Evolutionary conservation across 1,140 invertebrate species (phyloP).

Genomic region (Coptotermes formosanus): DNA sequence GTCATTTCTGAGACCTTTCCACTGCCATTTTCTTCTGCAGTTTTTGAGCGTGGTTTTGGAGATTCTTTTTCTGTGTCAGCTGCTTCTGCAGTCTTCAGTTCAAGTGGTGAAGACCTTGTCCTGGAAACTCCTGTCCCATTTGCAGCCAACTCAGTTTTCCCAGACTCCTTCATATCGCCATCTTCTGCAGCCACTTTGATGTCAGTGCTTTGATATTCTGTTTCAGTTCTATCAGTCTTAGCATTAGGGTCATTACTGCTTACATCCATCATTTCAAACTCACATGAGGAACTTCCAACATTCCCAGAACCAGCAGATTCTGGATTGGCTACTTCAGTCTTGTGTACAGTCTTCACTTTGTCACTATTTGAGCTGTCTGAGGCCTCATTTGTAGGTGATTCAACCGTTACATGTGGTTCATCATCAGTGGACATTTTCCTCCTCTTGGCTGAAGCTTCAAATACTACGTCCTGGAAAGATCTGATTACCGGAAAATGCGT

Average conservation of each 20-base stretch:
- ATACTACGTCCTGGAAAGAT: conserved; percentile 54
- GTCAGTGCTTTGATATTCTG: not conserved
- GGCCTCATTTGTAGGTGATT: conserved; percentile 2
- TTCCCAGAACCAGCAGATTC: conserved; percentile 41
- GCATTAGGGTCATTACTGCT: conserved; percentile 31
- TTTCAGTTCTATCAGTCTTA: not conserved
- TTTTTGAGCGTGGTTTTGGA: not conserved
- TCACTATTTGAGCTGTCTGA: not conserved
- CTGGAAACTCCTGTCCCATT: not conserved
- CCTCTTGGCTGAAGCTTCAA: conserved; percentile 45
- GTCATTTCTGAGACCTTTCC: not conserved
- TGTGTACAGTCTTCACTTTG: not conserved
- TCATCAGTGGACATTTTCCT: conserved; percentile 40
- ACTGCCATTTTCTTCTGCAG: not conserved
- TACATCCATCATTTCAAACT: conserved; percentile 38
- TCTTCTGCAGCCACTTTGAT: not conserved
- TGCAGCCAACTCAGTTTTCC: not conserved
- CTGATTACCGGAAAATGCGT: conserved; percentile 58
- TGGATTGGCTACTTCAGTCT: not conserved
- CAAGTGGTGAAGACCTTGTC: not conserved
- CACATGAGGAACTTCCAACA: conserved; percentile 43
- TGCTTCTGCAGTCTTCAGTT: not conserved
- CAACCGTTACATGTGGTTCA: not conserved
- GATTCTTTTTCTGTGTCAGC: not conserved
- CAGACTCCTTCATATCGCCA: not conserved